phyloP scores from a whole-genome alignment of 2,797 vertebrate species.

The Nannoperca obscura region DNA sequence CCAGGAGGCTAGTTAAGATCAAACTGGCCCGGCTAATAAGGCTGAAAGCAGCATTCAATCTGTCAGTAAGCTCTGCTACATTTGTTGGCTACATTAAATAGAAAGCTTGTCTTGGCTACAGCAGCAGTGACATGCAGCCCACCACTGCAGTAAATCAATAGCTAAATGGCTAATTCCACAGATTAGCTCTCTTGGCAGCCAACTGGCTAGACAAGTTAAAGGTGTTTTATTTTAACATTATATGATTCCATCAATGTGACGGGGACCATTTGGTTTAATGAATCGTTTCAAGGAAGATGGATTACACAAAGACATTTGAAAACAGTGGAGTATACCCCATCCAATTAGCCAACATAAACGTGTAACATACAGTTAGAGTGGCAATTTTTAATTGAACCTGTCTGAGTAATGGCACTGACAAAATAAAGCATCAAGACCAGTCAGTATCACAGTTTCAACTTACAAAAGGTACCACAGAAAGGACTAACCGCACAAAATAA shows the following conservation, averaged over 20 bases:
- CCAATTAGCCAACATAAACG: conserved; percentile 55
- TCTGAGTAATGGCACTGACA: conserved; percentile 25
- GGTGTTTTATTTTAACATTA: conserved; percentile 75
- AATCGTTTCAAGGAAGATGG: conserved; percentile 51
- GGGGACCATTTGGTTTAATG: conserved; percentile 60
- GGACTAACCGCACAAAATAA: not conserved
- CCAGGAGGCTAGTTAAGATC: conserved; percentile 38
- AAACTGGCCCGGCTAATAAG: conserved; percentile 59
- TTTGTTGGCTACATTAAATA: conserved; percentile 64
- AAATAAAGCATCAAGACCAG: conserved; percentile 3
- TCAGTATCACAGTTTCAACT: not conserved
- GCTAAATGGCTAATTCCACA: conserved; percentile 67
- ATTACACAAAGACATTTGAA: conserved; percentile 47
- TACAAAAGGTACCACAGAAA: not conserved
- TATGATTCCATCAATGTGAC: conserved; percentile 67
- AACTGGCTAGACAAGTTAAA: conserved; percentile 61
- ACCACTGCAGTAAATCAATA: conserved; percentile 64
- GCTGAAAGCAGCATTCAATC: conserved; percentile 58
- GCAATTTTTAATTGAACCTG: conserved; percentile 32
- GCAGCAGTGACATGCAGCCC: conserved; percentile 46
- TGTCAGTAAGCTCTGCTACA: conserved; percentile 50
- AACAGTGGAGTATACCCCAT: conserved; percentile 44
- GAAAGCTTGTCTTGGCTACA: conserved; percentile 65
- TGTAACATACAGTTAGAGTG: conserved; percentile 17
- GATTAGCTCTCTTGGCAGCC: conserved; percentile 62